Evolutionary conservation across 2,797 vertebrate genomes (phyloP).

Genomic region (Hephaestus fuliginosus): DNA sequence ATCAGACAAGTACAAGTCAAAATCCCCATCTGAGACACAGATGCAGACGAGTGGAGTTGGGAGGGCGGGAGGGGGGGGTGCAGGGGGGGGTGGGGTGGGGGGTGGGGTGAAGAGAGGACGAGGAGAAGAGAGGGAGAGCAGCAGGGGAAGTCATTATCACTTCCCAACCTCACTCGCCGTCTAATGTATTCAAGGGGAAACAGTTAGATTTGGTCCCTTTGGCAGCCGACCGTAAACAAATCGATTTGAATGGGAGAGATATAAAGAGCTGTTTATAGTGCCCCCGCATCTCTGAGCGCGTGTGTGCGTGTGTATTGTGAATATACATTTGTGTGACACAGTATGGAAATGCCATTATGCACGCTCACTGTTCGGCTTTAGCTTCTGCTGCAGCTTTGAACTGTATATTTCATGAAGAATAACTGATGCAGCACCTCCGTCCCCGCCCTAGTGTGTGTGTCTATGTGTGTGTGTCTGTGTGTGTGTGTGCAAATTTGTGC

Average conservation of each 20-base stretch:
- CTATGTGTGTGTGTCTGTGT: conserved; percentile 30
- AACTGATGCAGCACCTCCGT: conserved; percentile 55
- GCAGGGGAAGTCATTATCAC: conserved; percentile 85
- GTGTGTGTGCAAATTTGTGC: conserved; percentile 37
- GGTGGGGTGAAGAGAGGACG: conserved; percentile 38
- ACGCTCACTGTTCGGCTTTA: conserved; percentile 69
- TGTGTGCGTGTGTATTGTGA: conserved; percentile 67
- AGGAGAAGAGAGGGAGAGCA: conserved; percentile 68
- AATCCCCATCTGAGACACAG: conserved; percentile 79
- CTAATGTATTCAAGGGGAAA: conserved; percentile 84
- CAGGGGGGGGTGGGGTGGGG: neutral
- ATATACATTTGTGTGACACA: conserved; percentile 70
- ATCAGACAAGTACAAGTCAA: conserved; percentile 72
- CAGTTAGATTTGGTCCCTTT: conserved; percentile 82
- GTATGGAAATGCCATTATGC: conserved; percentile 81
- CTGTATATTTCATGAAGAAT: conserved; percentile 69
- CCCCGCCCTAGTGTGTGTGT: conserved; percentile 13
- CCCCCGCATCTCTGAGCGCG: conserved; percentile 55
- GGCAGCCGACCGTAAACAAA: conserved; percentile 82
- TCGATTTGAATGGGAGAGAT: conserved; percentile 80
- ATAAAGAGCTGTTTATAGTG: conserved; percentile 80
- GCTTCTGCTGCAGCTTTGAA: conserved; percentile 72
- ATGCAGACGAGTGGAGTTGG: conserved; percentile 71
- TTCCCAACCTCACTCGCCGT: conserved; percentile 79
- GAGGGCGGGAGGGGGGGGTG: neutral